phyloP scores from a whole-genome alignment of 2,888 invertebrate genomes.

The Hydriomena furcata region DNA sequence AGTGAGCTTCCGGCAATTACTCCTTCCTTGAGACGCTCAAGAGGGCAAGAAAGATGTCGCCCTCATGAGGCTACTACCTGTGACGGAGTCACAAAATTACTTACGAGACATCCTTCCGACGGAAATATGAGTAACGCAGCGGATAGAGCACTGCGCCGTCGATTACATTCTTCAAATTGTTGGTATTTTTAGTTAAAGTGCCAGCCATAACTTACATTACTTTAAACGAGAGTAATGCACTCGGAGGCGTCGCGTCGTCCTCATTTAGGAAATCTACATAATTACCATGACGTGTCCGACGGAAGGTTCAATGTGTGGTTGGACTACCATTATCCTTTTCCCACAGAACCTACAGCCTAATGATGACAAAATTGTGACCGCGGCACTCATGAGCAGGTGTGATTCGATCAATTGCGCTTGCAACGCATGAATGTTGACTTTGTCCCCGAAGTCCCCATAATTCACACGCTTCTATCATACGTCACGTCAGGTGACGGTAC shows the following conservation, averaged over 20 bases:
- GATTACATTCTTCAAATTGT: conserved; percentile 43
- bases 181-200: conserved; percentile 39
- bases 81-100: conserved; percentile 71
- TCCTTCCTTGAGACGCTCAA: conserved; percentile 67
- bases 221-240: conserved; percentile 39
- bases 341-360: conserved; percentile 53
- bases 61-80: conserved; percentile 67
- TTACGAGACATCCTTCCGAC: conserved; percentile 65
- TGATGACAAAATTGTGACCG: conserved; percentile 52
- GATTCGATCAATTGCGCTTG: conserved; percentile 60
- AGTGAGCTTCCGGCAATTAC: conserved; percentile 77
- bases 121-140: conserved; percentile 70
- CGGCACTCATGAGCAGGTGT: conserved; percentile 67
- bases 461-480: conserved; percentile 43
- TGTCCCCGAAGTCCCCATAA: conserved; percentile 44
- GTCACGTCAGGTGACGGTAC: conserved; percentile 28
- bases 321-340: conserved; percentile 46
- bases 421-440: conserved; percentile 64
- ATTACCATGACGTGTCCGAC: conserved; percentile 34
- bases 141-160: conserved; percentile 43
- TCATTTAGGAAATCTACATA: conserved; percentile 38
- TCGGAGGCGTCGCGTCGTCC: conserved; percentile 32
- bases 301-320: conserved; percentile 34
- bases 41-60: conserved; percentile 65
- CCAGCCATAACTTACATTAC: conserved; percentile 37